Conservation (phyloP, 2,797 vertebrate species). For the Sebastes trivittatus region DNA sequence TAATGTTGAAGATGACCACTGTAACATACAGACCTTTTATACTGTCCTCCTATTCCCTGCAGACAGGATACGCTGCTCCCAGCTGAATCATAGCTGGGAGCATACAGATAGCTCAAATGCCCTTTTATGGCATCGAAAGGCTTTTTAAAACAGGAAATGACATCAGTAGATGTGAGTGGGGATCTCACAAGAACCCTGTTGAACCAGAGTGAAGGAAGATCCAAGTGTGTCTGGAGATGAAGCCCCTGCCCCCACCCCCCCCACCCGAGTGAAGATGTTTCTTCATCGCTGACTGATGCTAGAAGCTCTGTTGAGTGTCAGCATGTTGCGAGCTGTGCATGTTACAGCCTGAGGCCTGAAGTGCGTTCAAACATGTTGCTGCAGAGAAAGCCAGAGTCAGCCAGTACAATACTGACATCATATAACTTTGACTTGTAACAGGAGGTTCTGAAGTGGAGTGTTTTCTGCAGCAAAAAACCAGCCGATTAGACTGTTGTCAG, state of each 20-base stretch:
- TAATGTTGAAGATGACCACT: not conserved
- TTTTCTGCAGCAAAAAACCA: not conserved
- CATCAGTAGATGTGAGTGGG: conserved; percentile 64
- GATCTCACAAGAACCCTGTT: conserved; percentile 61
- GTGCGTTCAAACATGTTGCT: not conserved
- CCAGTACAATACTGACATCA: not conserved
- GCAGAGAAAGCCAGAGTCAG: not conserved
- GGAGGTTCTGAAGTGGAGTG: not conserved
- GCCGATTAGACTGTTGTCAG: too few relatives aligned
- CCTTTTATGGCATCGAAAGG: conserved; percentile 84
- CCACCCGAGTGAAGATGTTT: not conserved
- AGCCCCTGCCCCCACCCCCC: not conserved
- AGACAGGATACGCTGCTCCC: conserved; percentile 68
- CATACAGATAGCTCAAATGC: conserved; percentile 74
- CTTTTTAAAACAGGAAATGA: conserved; percentile 85
- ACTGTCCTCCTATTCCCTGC: not conserved
- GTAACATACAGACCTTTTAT: not conserved
- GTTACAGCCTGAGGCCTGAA: not conserved
- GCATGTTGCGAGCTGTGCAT: not conserved
- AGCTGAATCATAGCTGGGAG: conserved; percentile 68
- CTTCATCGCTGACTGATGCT: not conserved
- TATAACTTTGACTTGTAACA: not conserved
- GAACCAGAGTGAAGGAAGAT: conserved; percentile 57
- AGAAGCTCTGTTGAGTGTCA: not conserved
- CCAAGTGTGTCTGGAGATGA: not conserved